Conservation (phyloP, 2,113 vertebrate genomes). For the Cephalopholis sonnerati region DNA sequence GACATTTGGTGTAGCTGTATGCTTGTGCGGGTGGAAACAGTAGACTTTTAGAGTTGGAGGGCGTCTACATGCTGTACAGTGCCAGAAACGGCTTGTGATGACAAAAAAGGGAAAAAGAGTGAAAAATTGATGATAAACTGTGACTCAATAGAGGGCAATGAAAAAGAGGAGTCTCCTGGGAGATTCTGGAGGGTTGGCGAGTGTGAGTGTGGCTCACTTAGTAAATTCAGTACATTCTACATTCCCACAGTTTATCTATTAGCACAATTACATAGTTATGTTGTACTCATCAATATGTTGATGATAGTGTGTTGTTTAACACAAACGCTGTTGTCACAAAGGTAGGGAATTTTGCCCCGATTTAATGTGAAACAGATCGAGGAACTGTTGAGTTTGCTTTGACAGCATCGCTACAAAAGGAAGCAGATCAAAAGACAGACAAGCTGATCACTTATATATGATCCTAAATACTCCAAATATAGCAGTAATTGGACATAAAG, state of each 20-base stretch:
- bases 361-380: background rate
- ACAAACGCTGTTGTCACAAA: background rate
- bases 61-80: too few relatives aligned
- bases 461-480: background rate
- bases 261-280: background rate
- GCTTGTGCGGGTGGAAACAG: too few relatives aligned
- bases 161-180: too few relatives aligned
- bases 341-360: too few relatives aligned
- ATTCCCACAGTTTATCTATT: constrained; percentile 22
- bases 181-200: too few relatives aligned
- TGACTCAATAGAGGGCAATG: too few relatives aligned
- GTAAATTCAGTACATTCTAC: constrained; percentile 1
- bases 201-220: background rate
- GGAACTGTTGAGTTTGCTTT: constrained; percentile 24
- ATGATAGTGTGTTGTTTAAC: background rate
- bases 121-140: too few relatives aligned
- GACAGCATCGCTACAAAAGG: background rate
- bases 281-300: background rate
- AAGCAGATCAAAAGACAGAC: background rate
- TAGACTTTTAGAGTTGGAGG: too few relatives aligned
- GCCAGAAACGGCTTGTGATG: too few relatives aligned
- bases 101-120: too few relatives aligned
- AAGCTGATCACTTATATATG: background rate
- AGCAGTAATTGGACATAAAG: background rate
- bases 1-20: too few relatives aligned